A percentile compares a stretch with the other conserved stretches of the same genome.
These are phyloP conservation scores for Microchrysa polita DNA, from an alignment of 2,888 invertebrate genomes.

Conservation along the genomic window DNA sequence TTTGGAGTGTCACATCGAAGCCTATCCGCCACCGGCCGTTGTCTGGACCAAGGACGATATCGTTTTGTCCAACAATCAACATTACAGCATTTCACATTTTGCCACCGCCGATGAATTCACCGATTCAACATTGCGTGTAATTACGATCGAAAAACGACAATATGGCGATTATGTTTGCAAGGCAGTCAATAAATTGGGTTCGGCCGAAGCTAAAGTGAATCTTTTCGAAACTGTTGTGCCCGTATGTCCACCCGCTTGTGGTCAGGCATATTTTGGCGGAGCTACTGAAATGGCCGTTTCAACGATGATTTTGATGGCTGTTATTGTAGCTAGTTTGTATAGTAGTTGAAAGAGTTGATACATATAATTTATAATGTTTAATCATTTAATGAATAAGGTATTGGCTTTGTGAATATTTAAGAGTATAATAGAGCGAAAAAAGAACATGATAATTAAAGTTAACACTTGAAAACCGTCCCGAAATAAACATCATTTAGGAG, in stretches of 20 bases:
- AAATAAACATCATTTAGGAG: slow-evolving; percentile 6
- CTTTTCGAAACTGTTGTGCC: slow-evolving; percentile 90
- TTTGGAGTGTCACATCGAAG: slow-evolving; percentile 92
- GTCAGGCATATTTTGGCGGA: slow-evolving; percentile 60
- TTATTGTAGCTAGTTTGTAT: slow-evolving; percentile 65
- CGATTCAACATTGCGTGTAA: slow-evolving; percentile 87
- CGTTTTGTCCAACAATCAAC: slow-evolving; percentile 87
- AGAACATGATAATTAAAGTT: slow-evolving; percentile 14
- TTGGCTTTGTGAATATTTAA: slow-evolving; percentile 22
- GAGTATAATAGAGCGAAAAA: too few relatives aligned
- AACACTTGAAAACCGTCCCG: slow-evolving; percentile 31
- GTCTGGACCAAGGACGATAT: slow-evolving; percentile 88
- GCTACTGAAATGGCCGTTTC: slow-evolving; percentile 59
- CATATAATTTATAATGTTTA: neutral
- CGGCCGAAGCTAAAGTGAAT: slow-evolving; percentile 81
- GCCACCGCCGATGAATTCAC: slow-evolving; percentile 93
- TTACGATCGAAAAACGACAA: slow-evolving; percentile 90
- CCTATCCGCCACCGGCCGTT: slow-evolving; percentile 93
- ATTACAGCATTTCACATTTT: slow-evolving; percentile 90
- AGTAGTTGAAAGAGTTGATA: slow-evolving; percentile 52
- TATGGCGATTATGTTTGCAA: slow-evolving; percentile 87
- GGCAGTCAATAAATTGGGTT: slow-evolving; percentile 88
- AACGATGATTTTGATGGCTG: slow-evolving; percentile 67
- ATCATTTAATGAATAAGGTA: neutral
- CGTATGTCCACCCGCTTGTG: slow-evolving; percentile 92